Conservation (phyloP, 2,888 invertebrate genomes). For the Parelbella ahira region DNA sequence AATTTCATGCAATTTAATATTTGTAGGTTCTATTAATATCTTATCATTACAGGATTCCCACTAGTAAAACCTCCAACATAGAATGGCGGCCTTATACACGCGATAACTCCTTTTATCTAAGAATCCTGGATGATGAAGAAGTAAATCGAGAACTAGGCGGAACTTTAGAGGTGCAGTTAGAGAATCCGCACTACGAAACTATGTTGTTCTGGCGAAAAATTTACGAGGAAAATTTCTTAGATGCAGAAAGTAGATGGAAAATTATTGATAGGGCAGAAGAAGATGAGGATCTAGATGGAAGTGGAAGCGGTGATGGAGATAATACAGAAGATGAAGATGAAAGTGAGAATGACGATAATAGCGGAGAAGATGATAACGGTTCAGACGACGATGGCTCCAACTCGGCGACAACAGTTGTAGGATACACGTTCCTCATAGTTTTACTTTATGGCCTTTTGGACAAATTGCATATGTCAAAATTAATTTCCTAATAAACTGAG, state of each 20-base stretch:
- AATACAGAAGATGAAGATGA: too few relatives aligned
- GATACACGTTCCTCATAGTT: conserved; percentile 55
- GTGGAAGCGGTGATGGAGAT: too few relatives aligned
- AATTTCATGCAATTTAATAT: too few relatives aligned
- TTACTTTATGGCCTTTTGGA: conserved; percentile 47
- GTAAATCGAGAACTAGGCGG: conserved; percentile 32
- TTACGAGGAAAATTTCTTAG: conserved; percentile 52
- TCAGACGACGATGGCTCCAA: conserved; percentile 27
- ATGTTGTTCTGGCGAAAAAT: conserved; percentile 57
- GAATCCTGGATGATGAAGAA: conserved; percentile 47
- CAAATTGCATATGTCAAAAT: conserved; percentile 43
- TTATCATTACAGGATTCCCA: conserved; percentile 46
- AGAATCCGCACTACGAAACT: conserved; percentile 46
- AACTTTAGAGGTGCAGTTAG: conserved; percentile 41
- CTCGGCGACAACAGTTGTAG: conserved; percentile 53
- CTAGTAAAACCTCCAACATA: conserved; percentile 44
- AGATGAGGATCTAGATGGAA: too few relatives aligned
- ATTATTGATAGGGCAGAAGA: conserved; percentile 41
- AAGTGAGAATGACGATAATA: conserved; percentile 24
- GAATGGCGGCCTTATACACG: conserved; percentile 51
- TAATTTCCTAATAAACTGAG: conserved; percentile 41
- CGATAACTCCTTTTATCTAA: conserved; percentile 38
- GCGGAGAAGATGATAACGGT: conserved; percentile 23
- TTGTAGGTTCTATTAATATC: too few relatives aligned
- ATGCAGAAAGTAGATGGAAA: conserved; percentile 54